These are phyloP conservation scores for Corydoras sp. DNA, from an alignment of 2,113 vertebrate genomes.

Conservation along the genomic window DNA sequence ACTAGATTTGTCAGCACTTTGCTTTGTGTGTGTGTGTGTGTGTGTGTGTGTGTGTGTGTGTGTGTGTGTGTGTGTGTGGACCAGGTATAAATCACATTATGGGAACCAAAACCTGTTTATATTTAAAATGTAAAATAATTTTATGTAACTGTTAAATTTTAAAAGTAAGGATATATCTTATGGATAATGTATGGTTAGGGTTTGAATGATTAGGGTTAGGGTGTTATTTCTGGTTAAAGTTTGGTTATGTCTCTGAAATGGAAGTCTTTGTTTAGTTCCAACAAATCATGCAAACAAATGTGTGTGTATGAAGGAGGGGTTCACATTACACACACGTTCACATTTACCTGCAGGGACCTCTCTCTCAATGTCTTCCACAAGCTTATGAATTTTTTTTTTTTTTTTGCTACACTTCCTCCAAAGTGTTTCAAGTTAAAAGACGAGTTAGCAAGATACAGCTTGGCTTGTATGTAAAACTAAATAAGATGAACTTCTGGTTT, in stretches of 20 bases:
- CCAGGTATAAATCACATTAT: too few relatives aligned
- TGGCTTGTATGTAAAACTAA: too few relatives aligned
- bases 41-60: conserved; percentile 11
- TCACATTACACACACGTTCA: neutral
- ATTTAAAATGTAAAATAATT: too few relatives aligned
- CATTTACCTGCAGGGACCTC: conserved; percentile 38
- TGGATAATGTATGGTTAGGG: neutral
- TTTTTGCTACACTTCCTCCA: conserved; percentile 1
- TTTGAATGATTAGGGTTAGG: neutral
- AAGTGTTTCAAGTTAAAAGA: neutral
- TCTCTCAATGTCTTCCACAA: conserved; percentile 16
- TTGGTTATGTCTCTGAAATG: too few relatives aligned
- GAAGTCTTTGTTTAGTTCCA: too few relatives aligned
- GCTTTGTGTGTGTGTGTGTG: conserved; percentile 20
- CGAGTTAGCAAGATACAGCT: neutral
- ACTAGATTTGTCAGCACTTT: conserved; percentile 32
- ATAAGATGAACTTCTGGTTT: too few relatives aligned
- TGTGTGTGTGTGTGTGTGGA: neutral
- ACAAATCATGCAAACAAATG: too few relatives aligned
- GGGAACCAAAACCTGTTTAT: too few relatives aligned
- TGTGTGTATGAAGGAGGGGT: too few relatives aligned
- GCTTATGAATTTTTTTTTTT: neutral
- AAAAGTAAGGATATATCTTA: too few relatives aligned
- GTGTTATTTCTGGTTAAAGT: too few relatives aligned
- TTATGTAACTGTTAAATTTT: too few relatives aligned